A percentile compares a stretch with the other conserved stretches of the same genome.
Evolutionary conservation across 53 echinoderm and acorn worm species (phyloP).

Genomic region (Echinometra lucunter): DNA sequence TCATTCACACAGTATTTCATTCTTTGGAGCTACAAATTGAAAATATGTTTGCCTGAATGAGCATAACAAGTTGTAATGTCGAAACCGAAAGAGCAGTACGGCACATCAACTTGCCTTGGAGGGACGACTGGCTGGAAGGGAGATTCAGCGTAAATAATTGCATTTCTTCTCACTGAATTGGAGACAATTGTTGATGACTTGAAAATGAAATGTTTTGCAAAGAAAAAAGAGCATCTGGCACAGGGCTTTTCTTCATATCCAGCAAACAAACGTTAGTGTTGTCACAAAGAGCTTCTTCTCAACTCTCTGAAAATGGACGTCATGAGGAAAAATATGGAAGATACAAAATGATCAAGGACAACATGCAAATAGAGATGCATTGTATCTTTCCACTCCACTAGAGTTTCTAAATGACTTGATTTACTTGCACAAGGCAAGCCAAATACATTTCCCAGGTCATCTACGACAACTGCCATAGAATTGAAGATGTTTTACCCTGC

Average conservation of each 20-base stretch:
- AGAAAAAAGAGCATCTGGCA: constrained; percentile 41
- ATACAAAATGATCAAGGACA: constrained; percentile 8
- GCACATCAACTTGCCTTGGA: constrained; percentile 35
- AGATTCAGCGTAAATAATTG: constrained; percentile 25
- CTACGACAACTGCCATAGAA: constrained; percentile 8
- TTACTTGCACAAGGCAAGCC: background rate
- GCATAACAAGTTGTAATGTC: constrained; percentile 43
- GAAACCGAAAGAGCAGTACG: constrained; percentile 48
- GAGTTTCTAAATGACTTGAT: background rate
- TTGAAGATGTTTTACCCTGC: constrained; percentile 28
- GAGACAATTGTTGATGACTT: constrained; percentile 58
- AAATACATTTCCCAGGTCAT: constrained; percentile 29
- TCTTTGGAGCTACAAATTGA: constrained; percentile 49
- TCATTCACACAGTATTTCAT: constrained; percentile 55
- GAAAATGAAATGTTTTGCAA: constrained; percentile 57
- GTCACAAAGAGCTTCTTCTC: background rate
- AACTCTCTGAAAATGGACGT: background rate
- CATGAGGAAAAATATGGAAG: background rate
- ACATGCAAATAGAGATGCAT: background rate
- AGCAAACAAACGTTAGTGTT: background rate
- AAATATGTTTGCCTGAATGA: constrained; percentile 42
- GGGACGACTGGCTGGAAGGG: background rate
- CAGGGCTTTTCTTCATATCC: background rate
- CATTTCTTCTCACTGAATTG: constrained; percentile 48
- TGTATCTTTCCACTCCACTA: background rate